Base-by-base conservation (phyloP, 2,113 vertebrate genomes). In the Mungos mungo region DNA sequence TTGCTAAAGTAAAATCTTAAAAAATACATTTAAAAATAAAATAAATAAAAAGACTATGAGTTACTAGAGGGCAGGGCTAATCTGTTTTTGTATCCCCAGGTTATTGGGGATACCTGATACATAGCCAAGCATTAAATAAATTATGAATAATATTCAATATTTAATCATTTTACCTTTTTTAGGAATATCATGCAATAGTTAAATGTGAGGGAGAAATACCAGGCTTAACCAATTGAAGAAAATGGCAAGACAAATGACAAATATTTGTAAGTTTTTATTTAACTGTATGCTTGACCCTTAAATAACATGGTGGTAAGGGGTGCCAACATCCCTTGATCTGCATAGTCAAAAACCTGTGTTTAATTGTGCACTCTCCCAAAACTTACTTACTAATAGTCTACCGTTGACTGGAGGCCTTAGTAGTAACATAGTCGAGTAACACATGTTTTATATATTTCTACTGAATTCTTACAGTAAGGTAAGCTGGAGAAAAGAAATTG, bases 211-310 rank as follows among this genome's bases (percentile, higher is more conserved):
- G 47, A 88, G 35, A 92, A 52, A 45, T 87, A 23, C 38, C 52
- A 79, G 16, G 5, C 33, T 90, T 83, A 92, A 69, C 31, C 95
- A 63, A 69, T 31, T 79, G 71, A 93, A 92, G 63, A 76, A 83
- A 82, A 89, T 74, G 45, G 66, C 16, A 81, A 80, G 47, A 82
- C 29, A 90, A 90, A 57, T 90, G 83, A 79, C 45, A 93, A 66
- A n/a, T 87, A 33, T 47, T 68, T 71, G 1, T 50, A 77, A 85
- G 31, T 74, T 95, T 97, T 90, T 21, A 87, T 87, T 88, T 90
- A 65, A 82, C 7, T 65, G 0, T 77, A 31, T 6, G 14, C 74
- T 47, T 47, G 74, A 77, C 41, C 27, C 74, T 47, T 77, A 45
- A 77, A 77, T 14, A 31, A 77, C 74, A 47, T 47, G 27, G 41